These are phyloP conservation scores for Callaeas wilsoni DNA, from an alignment of 2,113 vertebrate species.

Conservation along the genomic window DNA sequence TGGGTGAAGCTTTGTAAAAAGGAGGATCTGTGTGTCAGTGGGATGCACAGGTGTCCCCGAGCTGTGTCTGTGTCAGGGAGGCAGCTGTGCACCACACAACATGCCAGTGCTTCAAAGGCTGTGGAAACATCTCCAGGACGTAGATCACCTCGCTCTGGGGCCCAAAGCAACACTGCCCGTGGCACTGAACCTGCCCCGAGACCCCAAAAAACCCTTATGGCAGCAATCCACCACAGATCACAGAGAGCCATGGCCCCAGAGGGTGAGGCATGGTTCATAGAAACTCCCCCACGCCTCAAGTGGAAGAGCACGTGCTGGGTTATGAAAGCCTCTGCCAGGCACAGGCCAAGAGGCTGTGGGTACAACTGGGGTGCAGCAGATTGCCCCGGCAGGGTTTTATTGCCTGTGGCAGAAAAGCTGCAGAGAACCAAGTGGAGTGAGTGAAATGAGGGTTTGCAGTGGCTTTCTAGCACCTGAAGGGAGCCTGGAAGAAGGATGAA, in stretches of 20 bases:
- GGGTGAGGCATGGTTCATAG: accelerated
- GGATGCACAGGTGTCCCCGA: too few relatives aligned
- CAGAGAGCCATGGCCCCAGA: accelerated
- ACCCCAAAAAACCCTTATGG: not conserved
- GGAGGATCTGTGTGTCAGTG: accelerated
- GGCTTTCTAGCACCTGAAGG: not conserved
- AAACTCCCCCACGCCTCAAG: not conserved
- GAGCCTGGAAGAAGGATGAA: not conserved
- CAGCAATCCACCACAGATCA: not conserved
- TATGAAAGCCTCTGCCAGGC: not conserved
- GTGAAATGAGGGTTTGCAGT: not conserved
- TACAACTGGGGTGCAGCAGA: not conserved
- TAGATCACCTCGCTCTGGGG: not conserved
- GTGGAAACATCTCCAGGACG: not conserved
- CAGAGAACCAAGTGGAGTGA: not conserved
- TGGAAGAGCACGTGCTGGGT: not conserved
- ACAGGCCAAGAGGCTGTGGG: not conserved
- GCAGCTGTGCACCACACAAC: not conserved
- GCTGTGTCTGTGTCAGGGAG: not conserved
- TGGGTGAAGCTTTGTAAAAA: not conserved
- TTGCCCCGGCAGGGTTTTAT: not conserved
- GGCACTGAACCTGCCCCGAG: not conserved
- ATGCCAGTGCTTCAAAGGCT: not conserved
- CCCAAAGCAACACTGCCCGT: not conserved
- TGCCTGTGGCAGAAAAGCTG: not conserved